These are phyloP conservation scores for Aporophyla nigra DNA, from an alignment of 2,888 invertebrate genomes.

Conservation along the genomic window DNA sequence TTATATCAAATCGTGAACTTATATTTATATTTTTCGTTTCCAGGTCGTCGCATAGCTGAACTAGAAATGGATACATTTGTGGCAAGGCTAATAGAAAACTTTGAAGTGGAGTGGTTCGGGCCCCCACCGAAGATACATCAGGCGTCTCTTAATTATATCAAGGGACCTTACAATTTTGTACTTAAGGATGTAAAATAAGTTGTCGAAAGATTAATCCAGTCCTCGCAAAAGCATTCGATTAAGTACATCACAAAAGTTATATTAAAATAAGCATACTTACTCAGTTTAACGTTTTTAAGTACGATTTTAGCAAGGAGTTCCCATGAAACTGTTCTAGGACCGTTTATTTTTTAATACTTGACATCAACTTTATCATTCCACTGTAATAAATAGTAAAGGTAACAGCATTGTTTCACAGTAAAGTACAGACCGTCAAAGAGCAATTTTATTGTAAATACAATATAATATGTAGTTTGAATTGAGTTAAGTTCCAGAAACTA, in stretches of 20 bases:
- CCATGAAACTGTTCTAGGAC: not conserved
- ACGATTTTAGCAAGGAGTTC: not conserved
- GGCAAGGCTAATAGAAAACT: conserved; percentile 77
- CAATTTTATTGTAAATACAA: not conserved
- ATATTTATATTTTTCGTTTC: conserved; percentile 5
- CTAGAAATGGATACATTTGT: conserved; percentile 89
- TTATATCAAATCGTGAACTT: not conserved
- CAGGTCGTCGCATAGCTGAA: conserved; percentile 92
- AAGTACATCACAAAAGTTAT: not conserved
- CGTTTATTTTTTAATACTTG: not conserved
- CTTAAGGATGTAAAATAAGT: not conserved
- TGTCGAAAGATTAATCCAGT: not conserved
- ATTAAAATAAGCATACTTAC: not conserved
- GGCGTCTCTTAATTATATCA: conserved; percentile 77
- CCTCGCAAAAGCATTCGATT: not conserved
- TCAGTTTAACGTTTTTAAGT: not conserved
- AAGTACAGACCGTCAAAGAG: not conserved
- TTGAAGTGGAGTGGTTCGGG: conserved; percentile 78
- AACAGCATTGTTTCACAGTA: not conserved
- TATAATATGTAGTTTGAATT: too few relatives aligned
- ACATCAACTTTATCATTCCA: not conserved
- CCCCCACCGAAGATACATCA: conserved; percentile 73
- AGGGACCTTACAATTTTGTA: conserved; percentile 78
- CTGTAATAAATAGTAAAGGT: not conserved
- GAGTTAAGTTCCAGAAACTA: too few relatives aligned